Percentiles rank a stretch among this genome's conserved stretches.
phyloP scores from a whole-genome alignment of 2,888 invertebrate species.

The Leptura quadrifasciata region DNA sequence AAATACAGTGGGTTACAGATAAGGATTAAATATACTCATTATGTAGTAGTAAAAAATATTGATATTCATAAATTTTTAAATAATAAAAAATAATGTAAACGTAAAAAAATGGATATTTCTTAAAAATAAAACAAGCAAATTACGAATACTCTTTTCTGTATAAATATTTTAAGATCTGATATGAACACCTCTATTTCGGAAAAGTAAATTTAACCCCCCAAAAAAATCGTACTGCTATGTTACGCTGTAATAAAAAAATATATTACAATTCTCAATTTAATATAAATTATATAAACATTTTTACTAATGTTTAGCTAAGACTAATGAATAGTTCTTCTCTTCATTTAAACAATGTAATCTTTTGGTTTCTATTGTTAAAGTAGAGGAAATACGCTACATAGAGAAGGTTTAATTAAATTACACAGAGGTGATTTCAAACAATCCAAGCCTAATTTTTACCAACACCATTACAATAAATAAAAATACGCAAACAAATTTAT shows the following conservation, averaged over 20 bases:
- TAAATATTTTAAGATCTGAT: constrained; percentile 5
- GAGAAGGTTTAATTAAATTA: constrained; percentile 23
- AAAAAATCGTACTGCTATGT: constrained; percentile 5
- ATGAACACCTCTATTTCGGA: background rate
- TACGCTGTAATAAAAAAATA: constrained; percentile 19
- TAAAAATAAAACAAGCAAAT: background rate
- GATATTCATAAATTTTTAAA: too few relatives aligned
- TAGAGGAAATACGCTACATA: constrained; percentile 31
- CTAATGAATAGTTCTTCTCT: constrained; percentile 26
- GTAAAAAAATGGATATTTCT: too few relatives aligned
- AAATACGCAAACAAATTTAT: constrained; percentile 10
- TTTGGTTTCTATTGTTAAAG: constrained; percentile 41
- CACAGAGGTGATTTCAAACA: constrained; percentile 35
- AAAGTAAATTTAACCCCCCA: background rate
- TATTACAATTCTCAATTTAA: constrained; percentile 26
- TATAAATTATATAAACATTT: constrained; percentile 27
- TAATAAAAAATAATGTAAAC: too few relatives aligned
- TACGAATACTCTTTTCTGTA: constrained; percentile 8
- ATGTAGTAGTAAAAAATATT: too few relatives aligned
- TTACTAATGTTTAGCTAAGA: constrained; percentile 34
- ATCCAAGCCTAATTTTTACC: constrained; percentile 34
- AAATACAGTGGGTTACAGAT: too few relatives aligned
- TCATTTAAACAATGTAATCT: constrained; percentile 17
- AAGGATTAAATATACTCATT: too few relatives aligned
- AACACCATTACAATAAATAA: constrained; percentile 34